Evolutionary conservation across 1,140 invertebrate genomes (phyloP).

Genomic region (Meloidogyne exigua): DNA sequence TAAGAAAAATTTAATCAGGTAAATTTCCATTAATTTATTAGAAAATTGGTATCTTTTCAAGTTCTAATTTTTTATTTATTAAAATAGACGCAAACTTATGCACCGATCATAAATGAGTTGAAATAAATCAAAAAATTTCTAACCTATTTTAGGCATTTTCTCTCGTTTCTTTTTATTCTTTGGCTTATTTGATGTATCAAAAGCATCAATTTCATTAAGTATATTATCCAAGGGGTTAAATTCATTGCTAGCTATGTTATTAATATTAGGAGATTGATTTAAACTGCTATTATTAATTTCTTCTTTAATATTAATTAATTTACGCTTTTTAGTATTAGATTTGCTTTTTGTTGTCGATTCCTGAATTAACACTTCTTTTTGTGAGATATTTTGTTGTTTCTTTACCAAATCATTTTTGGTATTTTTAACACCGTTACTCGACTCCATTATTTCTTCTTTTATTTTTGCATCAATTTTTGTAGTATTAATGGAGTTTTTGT

Average conservation of each 20-base stretch:
- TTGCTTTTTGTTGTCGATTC: not conserved
- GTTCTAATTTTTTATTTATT: no score
- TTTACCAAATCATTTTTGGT: not conserved
- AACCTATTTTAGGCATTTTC: not conserved
- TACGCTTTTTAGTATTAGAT: not conserved
- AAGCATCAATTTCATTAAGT: conserved; percentile 22
- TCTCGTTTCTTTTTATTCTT: conserved; percentile 14
- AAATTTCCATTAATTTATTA: no score
- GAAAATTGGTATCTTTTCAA: no score
- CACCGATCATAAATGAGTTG: no score
- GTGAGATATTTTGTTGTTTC: not conserved
- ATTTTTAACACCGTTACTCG: not conserved
- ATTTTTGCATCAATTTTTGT: not conserved
- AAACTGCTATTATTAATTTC: not conserved
- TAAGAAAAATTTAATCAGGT: not conserved
- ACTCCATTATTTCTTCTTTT: conserved; percentile 2
- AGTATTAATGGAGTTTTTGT: not conserved
- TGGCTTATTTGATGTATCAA: conserved; percentile 24
- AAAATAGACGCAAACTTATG: no score
- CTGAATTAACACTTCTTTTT: conserved; percentile 1
- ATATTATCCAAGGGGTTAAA: conserved; percentile 24
- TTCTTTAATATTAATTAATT: conserved; percentile 13
- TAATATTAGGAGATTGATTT: not conserved
- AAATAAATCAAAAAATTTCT: not conserved
- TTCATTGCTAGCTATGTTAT: not conserved